Evolutionary conservation across 2,888 invertebrate genomes (phyloP).

Genomic region (Limnephilus rhombicus): DNA sequence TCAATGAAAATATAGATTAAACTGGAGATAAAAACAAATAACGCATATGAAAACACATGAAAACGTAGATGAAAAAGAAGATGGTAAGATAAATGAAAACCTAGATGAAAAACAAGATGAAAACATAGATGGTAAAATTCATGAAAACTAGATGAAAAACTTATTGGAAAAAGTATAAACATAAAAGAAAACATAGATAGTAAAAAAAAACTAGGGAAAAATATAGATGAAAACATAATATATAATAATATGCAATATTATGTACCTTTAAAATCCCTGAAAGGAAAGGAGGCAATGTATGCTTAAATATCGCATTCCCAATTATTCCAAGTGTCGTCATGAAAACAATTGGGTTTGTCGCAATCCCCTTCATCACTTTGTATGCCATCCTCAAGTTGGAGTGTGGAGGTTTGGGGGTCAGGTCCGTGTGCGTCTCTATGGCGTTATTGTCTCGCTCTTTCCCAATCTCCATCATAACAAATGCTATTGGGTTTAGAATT

Average conservation of each 20-base stretch:
- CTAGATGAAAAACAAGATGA: too few species aligned
- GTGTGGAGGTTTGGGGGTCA: constrained; percentile 68
- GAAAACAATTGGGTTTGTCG: constrained; percentile 92
- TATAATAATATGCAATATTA: not conserved
- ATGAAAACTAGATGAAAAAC: too few species aligned
- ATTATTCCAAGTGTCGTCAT: constrained; percentile 95
- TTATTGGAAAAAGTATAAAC: not conserved
- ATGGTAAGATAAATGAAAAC: not conserved
- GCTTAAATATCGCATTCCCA: constrained; percentile 89
- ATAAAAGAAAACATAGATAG: not conserved
- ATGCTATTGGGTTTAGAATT: constrained; percentile 94
- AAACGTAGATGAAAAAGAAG: too few species aligned
- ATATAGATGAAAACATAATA: not conserved
- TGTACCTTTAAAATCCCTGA: constrained; percentile 86
- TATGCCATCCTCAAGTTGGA: constrained; percentile 72
- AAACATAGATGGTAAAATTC: too few species aligned
- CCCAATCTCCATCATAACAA: constrained; percentile 91
- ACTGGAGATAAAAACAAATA: too few species aligned
- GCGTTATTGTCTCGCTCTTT: constrained; percentile 74
- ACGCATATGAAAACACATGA: too few species aligned
- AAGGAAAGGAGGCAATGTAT: constrained; percentile 86
- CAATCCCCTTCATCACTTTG: constrained; percentile 83
- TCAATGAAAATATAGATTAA: too few species aligned
- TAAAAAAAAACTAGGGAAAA: not conserved
- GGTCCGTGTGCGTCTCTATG: constrained; percentile 64